Base-by-base conservation (phyloP, 2,888 invertebrate species). In the Abrostola tripartita region DNA sequence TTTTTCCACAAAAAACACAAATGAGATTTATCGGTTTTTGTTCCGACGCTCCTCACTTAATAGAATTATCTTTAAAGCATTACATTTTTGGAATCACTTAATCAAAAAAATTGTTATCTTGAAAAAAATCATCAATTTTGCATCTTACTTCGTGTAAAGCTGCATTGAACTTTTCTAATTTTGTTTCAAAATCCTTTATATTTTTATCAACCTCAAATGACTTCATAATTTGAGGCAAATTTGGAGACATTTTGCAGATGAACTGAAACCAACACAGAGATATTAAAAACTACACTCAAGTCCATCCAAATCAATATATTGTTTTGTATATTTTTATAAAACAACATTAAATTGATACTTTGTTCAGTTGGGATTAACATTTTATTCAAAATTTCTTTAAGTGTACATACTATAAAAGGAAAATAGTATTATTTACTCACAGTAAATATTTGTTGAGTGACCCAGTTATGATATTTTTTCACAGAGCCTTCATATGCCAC, bases 401-500 rank as follows among this genome's bases (percentile, higher is more conserved):
- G 1, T 24, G 24, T 24, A 24, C 40, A 40, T 0, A 12, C 35
- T 50, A 2, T 24, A 49, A 9, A 10, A 36, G n/a, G 8, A 24
- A 24, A 37, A 50, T 42, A 40, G 24, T 24, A n/a, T 24, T 2
- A 1, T 38, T 37, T 56, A 92, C 94, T 92, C 94, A 97, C 97
- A 85, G 94, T 92, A 87, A 97, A 97, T 54, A 97, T 88, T 90
- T 97, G 96, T 83, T 96, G 96, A 5, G 97, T 96, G 81, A 97
- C 92, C 96, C 97, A 97, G 70, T 96, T 96, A 81, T 98, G 98
- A 85, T 97, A 96, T 67, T 95, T 95, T 85, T 97, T 96, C 24
- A 98, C 90, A 41, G 97, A 96, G 55, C 95, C 95, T 78, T 96
- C 95, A 86, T 98, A 98, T 0, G 97, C 96, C 66, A 93, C 90